Base-by-base conservation (phyloP, 2,113 vertebrate genomes). In the Hepsetus odoe region DNA sequence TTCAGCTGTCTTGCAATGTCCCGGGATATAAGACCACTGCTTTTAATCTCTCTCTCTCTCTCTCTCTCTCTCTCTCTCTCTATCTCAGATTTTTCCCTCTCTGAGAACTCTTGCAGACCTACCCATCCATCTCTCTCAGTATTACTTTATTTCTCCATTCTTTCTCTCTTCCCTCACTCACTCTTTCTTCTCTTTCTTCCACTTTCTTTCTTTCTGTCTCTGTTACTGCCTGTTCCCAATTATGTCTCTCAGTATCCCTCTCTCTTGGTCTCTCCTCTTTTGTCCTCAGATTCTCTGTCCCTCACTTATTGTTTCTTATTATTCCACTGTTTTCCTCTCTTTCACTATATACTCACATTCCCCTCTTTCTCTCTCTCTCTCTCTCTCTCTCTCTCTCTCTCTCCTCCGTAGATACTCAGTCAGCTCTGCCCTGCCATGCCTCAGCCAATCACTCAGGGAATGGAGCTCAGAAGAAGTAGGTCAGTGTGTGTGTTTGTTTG, bases 341-440 rank as follows among this genome's bases (percentile, higher is more conserved):
- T 53, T 24, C n/a, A n/a, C n/a, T n/a, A n/a, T n/a, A n/a, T n/a
- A n/a, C n/a, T n/a, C n/a, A n/a, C n/a, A n/a, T n/a, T n/a, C n/a
- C n/a, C n/a, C 42, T 44, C 42, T 44, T 14, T 78, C 71, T 64
- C 18, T 64, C 42, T 70, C 33, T 32, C 44, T 16, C n/a, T 35
- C 11, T 35, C 51, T 72, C 49, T 38, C n/a, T 51, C 67, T 66
- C 69, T 26, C 59, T 62, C 59, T 33, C 28, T 76, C 51, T 62
- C 11, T 69, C 83, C 73, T 77, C 81, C 85, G 85, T 84, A 86
- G 85, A 83, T 80, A 85, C 81, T 28, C 79, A 80, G 76, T 33
- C 74, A 81, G 73, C 74, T 80, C 67, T 65, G 40, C 49, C 62
- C 22, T 2, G 68, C 44, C 58, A 51, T 74, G 80, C 59, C 49